phyloP scores from a whole-genome alignment of 2,888 invertebrate genomes.

The Ectropis crepuscularia region DNA sequence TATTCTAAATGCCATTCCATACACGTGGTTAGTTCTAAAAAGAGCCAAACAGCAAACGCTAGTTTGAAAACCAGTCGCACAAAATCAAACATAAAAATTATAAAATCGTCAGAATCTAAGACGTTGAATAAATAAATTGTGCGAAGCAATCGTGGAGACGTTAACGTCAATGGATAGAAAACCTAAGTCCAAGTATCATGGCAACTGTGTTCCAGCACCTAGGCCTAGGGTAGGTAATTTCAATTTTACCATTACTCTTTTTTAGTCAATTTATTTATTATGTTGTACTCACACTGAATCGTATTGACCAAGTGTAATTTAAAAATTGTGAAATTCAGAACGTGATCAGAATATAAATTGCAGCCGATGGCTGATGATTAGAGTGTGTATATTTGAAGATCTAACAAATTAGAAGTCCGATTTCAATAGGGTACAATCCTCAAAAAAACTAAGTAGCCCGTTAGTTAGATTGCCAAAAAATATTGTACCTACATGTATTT shows the following conservation, averaged over 20 bases:
- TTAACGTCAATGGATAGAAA: slow-evolving; percentile 14
- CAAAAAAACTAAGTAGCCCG: too few relatives aligned
- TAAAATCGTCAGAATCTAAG: background rate
- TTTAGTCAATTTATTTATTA: too few relatives aligned
- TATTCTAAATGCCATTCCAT: background rate
- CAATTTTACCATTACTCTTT: background rate
- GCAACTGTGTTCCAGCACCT: slow-evolving; percentile 12
- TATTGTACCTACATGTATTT: too few relatives aligned
- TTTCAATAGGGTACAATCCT: too few relatives aligned
- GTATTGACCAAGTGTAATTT: too few relatives aligned
- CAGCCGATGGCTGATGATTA: too few relatives aligned
- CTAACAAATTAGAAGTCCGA: too few relatives aligned
- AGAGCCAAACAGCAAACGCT: background rate
- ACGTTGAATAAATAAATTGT: slow-evolving; percentile 5
- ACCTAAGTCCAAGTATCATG: slow-evolving; percentile 17
- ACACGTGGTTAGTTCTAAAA: slow-evolving; percentile 5
- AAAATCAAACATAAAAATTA: background rate
- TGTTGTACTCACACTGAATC: too few relatives aligned
- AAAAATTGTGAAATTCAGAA: too few relatives aligned
- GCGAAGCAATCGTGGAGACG: background rate
- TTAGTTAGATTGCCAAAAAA: too few relatives aligned
- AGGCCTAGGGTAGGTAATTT: slow-evolving; percentile 3
- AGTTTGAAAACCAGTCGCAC: background rate
- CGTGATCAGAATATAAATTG: too few relatives aligned
- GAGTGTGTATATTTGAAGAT: too few relatives aligned